Percentiles rank a stretch among this genome's conserved stretches.
These are phyloP conservation scores for Aplochiton taeniatus DNA, from an alignment of 2,797 vertebrate genomes.

Conservation along the genomic window DNA sequence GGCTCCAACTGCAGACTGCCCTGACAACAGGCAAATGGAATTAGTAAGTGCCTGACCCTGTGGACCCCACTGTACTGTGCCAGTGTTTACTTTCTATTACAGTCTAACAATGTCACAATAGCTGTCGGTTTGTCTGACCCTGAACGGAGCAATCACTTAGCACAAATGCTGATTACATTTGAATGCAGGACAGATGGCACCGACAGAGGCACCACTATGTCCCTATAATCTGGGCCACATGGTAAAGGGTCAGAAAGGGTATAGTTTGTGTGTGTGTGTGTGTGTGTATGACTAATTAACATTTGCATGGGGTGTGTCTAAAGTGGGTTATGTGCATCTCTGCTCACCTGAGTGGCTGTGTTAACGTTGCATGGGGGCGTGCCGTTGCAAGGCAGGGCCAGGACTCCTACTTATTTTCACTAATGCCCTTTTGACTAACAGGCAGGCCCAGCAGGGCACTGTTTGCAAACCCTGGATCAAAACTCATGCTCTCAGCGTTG, in stretches of 20 bases:
- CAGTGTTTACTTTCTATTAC: slow-evolving; percentile 2
- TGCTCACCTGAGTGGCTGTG: background rate
- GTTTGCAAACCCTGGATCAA: slow-evolving; percentile 37
- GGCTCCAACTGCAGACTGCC: slow-evolving; percentile 26
- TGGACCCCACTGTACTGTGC: background rate
- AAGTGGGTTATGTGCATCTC: no score
- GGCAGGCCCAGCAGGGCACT: slow-evolving; percentile 33
- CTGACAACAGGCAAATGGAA: slow-evolving; percentile 28
- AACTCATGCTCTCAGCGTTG: slow-evolving; percentile 2
- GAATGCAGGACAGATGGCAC: slow-evolving; percentile 62
- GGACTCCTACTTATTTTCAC: slow-evolving; percentile 4
- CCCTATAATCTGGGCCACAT: slow-evolving; percentile 56
- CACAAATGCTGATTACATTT: slow-evolving; percentile 49
- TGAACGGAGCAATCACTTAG: slow-evolving; percentile 47
- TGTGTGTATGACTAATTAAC: background rate
- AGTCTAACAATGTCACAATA: background rate
- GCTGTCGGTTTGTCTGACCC: slow-evolving; percentile 22
- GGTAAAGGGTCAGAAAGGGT: slow-evolving; percentile 16
- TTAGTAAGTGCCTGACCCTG: slow-evolving; percentile 32
- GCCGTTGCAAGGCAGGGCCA: background rate
- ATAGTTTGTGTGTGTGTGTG: background rate
- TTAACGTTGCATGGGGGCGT: background rate
- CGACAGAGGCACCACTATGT: slow-evolving; percentile 32
- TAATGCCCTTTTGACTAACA: slow-evolving; percentile 28
- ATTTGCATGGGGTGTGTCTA: no score